Base-by-base conservation (phyloP, 2,113 vertebrate species). In the Oryzias woworae region DNA sequence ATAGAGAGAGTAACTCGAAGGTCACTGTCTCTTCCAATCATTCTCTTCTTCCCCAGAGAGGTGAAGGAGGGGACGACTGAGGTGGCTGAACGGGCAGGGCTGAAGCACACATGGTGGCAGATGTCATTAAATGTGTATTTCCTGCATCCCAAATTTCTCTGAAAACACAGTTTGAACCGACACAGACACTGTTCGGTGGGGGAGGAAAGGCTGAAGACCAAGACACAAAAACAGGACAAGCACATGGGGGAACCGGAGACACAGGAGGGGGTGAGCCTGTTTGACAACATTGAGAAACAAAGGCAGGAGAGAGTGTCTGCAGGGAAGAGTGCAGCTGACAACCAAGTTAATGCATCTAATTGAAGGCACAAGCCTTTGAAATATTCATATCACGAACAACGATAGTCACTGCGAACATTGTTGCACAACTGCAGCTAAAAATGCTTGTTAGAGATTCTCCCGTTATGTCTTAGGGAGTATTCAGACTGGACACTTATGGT, bases 61-160 rank as follows among this genome's bases (percentile, higher is more conserved):
- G 58, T 70, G 62, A 55, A 43, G 24, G 49, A 67, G 50, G 15
- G 31, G 36, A 64, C 2, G 10, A 52, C 42, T 51, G 53, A 66
- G 24, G 15, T 28, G 62, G 49, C 14, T 66, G 53, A 52, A 62
- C 56, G 62, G 14, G 31, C 58, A 62, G 81, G 72, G 75, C 22
- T 84, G 62, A 84, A 83, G 83, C 62, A 82, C 56, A 12, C 56
- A 62, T 69, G 65, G 76, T 66, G 79, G 58, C 67, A 80, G 73
- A 80, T 75, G 44, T 81, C 81, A 87, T 90, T 83, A 88, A 89
- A 88, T 87, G 85, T 89, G 84, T 64, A 89, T 89, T 83, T 73
- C 69, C 69, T 59, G 53, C 71, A 62, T 77, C 73, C 76, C 80
- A 86, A 82, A 82, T 73, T 68, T 73, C 41, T 77, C 62, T 75